These are phyloP conservation scores for Lepisosteus osseus DNA, from an alignment of 2,113 vertebrate genomes.

Conservation along the genomic window DNA sequence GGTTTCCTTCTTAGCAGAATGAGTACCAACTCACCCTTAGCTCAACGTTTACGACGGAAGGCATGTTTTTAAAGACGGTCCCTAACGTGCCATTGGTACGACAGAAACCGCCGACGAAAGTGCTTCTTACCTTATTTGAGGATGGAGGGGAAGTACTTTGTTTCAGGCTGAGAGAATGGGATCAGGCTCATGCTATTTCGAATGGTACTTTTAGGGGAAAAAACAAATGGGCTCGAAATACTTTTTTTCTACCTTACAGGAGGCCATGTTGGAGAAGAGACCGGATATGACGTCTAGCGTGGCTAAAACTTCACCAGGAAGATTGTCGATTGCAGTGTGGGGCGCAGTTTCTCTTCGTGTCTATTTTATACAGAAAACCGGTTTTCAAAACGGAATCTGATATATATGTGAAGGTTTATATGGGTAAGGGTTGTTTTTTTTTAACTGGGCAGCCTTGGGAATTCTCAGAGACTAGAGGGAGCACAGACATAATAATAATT, in stretches of 20 bases:
- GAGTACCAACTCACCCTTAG: constrained; percentile 12
- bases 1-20: background rate
- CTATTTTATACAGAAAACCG: too few species aligned
- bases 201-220: background rate
- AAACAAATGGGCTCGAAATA: constrained; percentile 17
- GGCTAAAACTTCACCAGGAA: too few species aligned
- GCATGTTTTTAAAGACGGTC: constrained; percentile 66
- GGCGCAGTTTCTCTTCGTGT: too few species aligned
- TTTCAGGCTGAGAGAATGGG: background rate
- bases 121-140: constrained; percentile 13
- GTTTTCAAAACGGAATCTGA: too few species aligned
- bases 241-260: constrained; percentile 47
- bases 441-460: too few species aligned
- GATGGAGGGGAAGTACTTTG: background rate
- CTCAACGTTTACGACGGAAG: constrained; percentile 58
- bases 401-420: too few species aligned
- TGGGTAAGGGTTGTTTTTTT: too few species aligned
- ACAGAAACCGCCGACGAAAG: constrained; percentile 16
- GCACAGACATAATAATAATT: too few species aligned
- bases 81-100: constrained; percentile 44
- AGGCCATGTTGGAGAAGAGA: constrained; percentile 49
- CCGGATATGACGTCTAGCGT: constrained; percentile 58
- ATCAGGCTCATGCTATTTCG: fast-evolving
- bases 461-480: too few species aligned
- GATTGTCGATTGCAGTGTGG: too few species aligned